Evolutionary conservation across 2,888 invertebrate genomes (phyloP), one percentile per base, ranked within the genome.

Genomic region (Agonopterix arenella): DNA sequence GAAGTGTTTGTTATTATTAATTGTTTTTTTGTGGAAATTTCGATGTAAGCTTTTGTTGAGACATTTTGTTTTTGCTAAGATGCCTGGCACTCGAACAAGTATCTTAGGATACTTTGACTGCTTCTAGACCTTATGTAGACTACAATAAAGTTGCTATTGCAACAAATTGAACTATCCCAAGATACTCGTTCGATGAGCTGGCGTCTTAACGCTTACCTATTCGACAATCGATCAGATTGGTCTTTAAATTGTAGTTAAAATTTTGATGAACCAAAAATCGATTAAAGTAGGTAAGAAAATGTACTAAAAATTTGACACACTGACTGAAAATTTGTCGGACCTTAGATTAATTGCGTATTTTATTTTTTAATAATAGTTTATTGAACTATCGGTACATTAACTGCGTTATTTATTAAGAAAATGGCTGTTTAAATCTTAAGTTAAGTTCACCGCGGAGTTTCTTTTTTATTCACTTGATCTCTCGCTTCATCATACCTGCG

Each of bases 401-500:
- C 56, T 51, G 57, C 53, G 55, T 58, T 57, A 56, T 59, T 58
- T 55, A 52, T 61, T 54, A 56, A 56, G 50, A 58, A 57, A 55
- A 64, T 62, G 63, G 64, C 64, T 63, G 64, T 67, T 64, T n/a
- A 54, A 62, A 61, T 56, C 52, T 46, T 56, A 55, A 59, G 52
- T 58, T 58, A 57, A 59, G 55, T 59, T 58, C 42, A 51, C 51
- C 47, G 52, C 43, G 54, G 28, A 28, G 28, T 55, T 51, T 51
- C 50, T 50, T 11, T 54, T 51, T 18, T 49, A 46, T 52, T 50
- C 45, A 51, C 53, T 51, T 59, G 64, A 63, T 64, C 66, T 64
- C 64, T 58, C 56, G 49, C 59, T 48, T 38, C 38, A 16, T 44
- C 44, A 37, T 18, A 36, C 28, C 46, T 42, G 42, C 13, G 13